Evolutionary conservation across 2,888 invertebrate species (phyloP), one percentile per base, ranked within the genome.

Genomic region (Ophion slaviceki): DNA sequence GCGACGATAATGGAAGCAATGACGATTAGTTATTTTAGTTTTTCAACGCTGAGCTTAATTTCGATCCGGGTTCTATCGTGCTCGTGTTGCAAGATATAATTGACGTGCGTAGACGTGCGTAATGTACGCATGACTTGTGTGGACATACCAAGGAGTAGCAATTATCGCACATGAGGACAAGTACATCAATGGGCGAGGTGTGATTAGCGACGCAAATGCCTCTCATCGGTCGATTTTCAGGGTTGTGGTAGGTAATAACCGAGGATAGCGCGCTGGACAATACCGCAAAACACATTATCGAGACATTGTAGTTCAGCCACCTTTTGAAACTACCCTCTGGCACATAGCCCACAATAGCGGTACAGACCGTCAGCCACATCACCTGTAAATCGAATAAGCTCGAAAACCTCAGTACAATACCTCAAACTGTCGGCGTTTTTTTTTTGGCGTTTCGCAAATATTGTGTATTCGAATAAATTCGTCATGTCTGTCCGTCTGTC

Each of bases 181-280:
- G 96, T 80, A 98, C 99, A 94, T 99, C 99, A 88, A 99, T 99
- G 3, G 99, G 99, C 87, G 99, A 99, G 6, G 99, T 99, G 95
- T 99, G 99, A 95, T 99, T 99, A 71, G 99, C 99, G 45, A 99
- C 99, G 95, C 99, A 99, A 91, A 99, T 99, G 85, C 97, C 96
- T 66, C 96, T 96, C 90, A 96, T 96, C 53, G 99, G 99, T 90
- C 96, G 96, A 94, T 98, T 98, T 93, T 98, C 97, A 79, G 96
- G 96, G 93, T 97, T 97, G 94, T 98, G 97, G 94, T 98, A 98
- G 40, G 96, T 97, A 89, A 98, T 96, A 86, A 98, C 98, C 45
- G 97, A 96, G 10, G 99, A 99, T 91, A 99, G 96, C 77, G 99
- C 98, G 87, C 99, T 96, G 79, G 98, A 98, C 89, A 99, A 95